These are phyloP conservation scores for Bolborhynchus lineola DNA, from an alignment of 2,113 vertebrate species.

Conservation along the genomic window DNA sequence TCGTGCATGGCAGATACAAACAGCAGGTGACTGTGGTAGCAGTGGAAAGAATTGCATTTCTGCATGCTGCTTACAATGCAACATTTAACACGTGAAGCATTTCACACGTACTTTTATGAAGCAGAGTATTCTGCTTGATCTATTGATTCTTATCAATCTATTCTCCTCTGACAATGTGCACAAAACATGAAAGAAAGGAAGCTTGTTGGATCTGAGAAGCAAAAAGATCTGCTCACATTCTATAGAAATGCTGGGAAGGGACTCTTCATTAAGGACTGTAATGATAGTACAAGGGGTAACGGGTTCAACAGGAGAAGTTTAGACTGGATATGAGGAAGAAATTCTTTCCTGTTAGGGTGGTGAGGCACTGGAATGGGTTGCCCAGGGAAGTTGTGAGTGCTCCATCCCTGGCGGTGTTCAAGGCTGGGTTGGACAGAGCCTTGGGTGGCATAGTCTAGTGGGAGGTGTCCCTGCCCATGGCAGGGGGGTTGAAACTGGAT, in stretches of 20 bases:
- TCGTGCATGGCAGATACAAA: background rate
- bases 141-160: background rate
- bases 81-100: background rate
- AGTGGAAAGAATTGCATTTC: background rate
- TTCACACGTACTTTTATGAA: background rate
- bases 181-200: background rate
- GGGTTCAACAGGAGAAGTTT: too few relatives aligned
- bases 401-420: too few relatives aligned
- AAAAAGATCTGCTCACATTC: background rate
- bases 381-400: too few relatives aligned
- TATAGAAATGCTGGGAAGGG: background rate
- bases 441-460: too few relatives aligned
- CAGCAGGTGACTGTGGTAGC: background rate
- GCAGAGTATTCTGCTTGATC: background rate
- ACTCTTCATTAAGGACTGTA: too few relatives aligned
- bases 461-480: too few relatives aligned
- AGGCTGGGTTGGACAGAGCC: too few relatives aligned
- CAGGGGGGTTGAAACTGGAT: too few relatives aligned
- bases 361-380: too few relatives aligned
- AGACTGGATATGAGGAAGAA: too few relatives aligned
- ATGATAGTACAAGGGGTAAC: too few relatives aligned
- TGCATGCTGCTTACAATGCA: background rate
- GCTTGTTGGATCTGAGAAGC: background rate
- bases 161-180: background rate
- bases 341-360: too few relatives aligned